phyloP scores from a whole-genome alignment of 1,140 invertebrate species.

The Physella acuta region DNA sequence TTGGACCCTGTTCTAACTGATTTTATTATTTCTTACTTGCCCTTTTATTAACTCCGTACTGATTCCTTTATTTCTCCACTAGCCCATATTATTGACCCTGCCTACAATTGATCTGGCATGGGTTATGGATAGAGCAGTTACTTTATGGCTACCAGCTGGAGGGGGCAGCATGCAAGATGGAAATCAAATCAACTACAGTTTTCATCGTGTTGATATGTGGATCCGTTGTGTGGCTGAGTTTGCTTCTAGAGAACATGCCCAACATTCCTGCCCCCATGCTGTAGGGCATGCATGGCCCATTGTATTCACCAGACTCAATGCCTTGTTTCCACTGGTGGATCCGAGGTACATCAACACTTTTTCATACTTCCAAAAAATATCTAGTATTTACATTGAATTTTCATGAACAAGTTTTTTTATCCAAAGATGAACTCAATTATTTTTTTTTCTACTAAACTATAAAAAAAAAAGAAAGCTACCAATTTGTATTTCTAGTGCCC shows the following conservation, averaged over 20 bases:
- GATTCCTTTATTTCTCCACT: too few relatives aligned
- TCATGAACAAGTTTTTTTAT: background rate
- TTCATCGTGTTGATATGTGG: slow-evolving; percentile 69
- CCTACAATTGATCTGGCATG: slow-evolving; percentile 87
- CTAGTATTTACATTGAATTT: too few relatives aligned
- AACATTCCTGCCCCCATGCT: slow-evolving; percentile 81
- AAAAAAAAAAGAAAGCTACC: background rate
- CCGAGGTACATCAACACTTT: too few relatives aligned
- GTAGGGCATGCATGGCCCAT: slow-evolving; percentile 90
- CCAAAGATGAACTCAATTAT: background rate
- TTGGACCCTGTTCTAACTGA: too few relatives aligned
- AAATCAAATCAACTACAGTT: slow-evolving; percentile 42
- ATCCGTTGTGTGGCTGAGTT: slow-evolving; percentile 83
- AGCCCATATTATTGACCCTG: slow-evolving; percentile 57
- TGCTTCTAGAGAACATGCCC: slow-evolving; percentile 65
- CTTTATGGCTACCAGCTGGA: slow-evolving; percentile 73
- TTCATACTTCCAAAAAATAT: too few relatives aligned
- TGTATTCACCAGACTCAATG: slow-evolving; percentile 85
- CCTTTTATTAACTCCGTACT: background rate
- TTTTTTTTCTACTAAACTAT: background rate
- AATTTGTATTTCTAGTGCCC: slow-evolving; percentile 34
- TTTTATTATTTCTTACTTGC: background rate
- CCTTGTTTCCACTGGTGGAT: slow-evolving; percentile 89
- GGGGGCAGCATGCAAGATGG: slow-evolving; percentile 44
- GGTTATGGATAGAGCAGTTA: slow-evolving; percentile 87